These are phyloP conservation scores for Dione juno DNA, from an alignment of 2,888 invertebrate species.

Conservation along the genomic window DNA sequence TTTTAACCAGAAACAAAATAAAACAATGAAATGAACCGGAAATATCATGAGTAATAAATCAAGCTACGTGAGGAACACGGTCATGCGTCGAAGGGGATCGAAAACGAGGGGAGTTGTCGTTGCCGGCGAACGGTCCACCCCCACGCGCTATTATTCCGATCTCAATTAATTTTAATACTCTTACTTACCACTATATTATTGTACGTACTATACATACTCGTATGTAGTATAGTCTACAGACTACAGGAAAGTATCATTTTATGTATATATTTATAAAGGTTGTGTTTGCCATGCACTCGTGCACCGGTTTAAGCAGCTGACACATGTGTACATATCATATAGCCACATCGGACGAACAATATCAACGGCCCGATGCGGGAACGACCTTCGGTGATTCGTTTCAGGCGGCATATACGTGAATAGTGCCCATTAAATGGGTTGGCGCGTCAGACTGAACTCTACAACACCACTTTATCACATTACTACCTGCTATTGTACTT, in stretches of 20 bases:
- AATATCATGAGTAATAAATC: conserved; percentile 40
- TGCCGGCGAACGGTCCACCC: conserved; percentile 25
- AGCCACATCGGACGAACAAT: conserved; percentile 11
- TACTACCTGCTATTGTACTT: conserved; percentile 18
- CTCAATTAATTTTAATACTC: conserved; percentile 21
- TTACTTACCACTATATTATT: conserved; percentile 18
- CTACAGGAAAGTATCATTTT: background rate
- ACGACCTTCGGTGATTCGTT: conserved; percentile 32
- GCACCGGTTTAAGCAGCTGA: conserved; percentile 20
- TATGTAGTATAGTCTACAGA: background rate
- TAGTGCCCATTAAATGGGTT: conserved; percentile 16
- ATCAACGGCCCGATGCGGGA: conserved; percentile 23
- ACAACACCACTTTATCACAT: background rate
- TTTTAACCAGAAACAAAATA: conserved; percentile 2
- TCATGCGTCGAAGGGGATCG: conserved; percentile 36
- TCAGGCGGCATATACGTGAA: conserved; percentile 20
- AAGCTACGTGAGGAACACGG: conserved; percentile 33
- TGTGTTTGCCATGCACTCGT: background rate
- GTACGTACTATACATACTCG: too few relatives aligned
- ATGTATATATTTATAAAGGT: background rate
- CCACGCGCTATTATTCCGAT: conserved; percentile 10
- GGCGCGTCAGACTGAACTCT: conserved; percentile 1
- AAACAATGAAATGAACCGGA: conserved; percentile 38
- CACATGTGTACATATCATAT: conserved; percentile 8
- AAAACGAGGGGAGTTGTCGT: conserved; percentile 31